A percentile compares a stretch with the other conserved stretches of the same genome.
These are phyloP conservation scores for Drosophila kohkoa DNA, from an alignment of 1,140 invertebrate species.

Conservation along the genomic window DNA sequence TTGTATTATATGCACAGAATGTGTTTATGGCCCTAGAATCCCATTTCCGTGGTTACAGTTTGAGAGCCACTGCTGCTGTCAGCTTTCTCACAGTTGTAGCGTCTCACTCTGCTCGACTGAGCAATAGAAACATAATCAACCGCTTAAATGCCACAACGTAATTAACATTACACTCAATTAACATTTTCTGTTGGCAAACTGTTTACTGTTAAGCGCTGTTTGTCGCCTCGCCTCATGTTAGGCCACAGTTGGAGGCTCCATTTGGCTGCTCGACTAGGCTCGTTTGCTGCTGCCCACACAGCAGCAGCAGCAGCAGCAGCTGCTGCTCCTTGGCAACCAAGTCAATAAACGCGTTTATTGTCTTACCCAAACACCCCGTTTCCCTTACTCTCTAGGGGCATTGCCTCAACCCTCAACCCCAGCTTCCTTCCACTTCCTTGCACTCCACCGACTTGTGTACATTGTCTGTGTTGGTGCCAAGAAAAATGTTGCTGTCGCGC, in stretches of 20 bases:
- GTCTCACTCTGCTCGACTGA: not conserved
- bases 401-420: slow-evolving; percentile 15
- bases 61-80: slow-evolving; percentile 15
- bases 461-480: slow-evolving; percentile 82
- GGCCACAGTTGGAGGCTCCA: slow-evolving; percentile 17
- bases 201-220: slow-evolving; percentile 72
- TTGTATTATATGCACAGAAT: too few species aligned
- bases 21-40: too few species aligned
- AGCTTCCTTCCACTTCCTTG: slow-evolving; percentile 19
- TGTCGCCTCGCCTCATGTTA: slow-evolving; percentile 32
- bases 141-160: slow-evolving; percentile 61
- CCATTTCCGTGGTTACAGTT: slow-evolving; percentile 22
- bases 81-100: slow-evolving; percentile 15
- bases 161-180: slow-evolving; percentile 82
- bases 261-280: slow-evolving; percentile 35
- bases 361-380: slow-evolving; percentile 52
- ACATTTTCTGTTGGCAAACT: slow-evolving; percentile 73
- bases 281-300: slow-evolving; percentile 55
- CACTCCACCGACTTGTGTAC: slow-evolving; percentile 65
- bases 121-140: slow-evolving; percentile 38
- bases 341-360: slow-evolving; percentile 83
- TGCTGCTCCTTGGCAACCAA: slow-evolving; percentile 59
- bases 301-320: slow-evolving; percentile 31
- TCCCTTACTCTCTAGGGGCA: not conserved
- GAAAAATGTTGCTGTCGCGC: slow-evolving; percentile 82